Percentiles rank a stretch among this genome's conserved stretches.
phyloP scores from a whole-genome alignment of 2,113 vertebrate species.

The Neolamprologus fasciatus region DNA sequence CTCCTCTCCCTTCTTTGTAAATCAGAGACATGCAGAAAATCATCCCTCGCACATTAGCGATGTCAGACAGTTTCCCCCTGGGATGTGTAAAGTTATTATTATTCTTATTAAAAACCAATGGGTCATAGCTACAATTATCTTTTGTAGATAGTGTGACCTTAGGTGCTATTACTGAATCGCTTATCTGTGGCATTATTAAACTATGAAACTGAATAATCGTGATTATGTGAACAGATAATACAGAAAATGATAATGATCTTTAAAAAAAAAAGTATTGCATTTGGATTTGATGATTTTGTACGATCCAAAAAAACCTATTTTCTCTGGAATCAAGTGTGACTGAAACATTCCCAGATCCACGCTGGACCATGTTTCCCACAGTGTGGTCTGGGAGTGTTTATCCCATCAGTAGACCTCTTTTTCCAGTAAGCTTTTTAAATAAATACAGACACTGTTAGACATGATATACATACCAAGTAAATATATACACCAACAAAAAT shows the following conservation, averaged over 20 bases:
- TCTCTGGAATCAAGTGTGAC: not conserved
- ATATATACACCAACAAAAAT: not conserved
- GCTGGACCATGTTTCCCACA: not conserved
- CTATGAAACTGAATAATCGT: not conserved
- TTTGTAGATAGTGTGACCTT: not conserved
- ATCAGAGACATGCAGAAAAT: not conserved
- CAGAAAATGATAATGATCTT: not conserved
- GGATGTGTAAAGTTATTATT: not conserved
- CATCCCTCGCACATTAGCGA: not conserved
- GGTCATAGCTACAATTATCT: not conserved
- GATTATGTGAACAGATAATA: not conserved
- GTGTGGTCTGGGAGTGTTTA: not conserved
- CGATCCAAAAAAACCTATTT: fast-evolving
- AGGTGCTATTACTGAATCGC: not conserved
- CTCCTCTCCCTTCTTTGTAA: not conserved
- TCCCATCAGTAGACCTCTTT: not conserved
- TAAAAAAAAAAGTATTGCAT: not conserved
- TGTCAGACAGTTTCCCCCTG: not conserved
- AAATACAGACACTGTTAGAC: not conserved
- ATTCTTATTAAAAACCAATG: not conserved
- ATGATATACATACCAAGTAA: not conserved
- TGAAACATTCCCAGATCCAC: not conserved
- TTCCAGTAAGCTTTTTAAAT: not conserved
- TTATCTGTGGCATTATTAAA: not conserved
- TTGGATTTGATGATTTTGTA: not conserved